Evolutionary conservation across 2,888 invertebrate genomes (phyloP), one percentile per base, ranked within the genome.

Genomic region (Alitta virens): DNA sequence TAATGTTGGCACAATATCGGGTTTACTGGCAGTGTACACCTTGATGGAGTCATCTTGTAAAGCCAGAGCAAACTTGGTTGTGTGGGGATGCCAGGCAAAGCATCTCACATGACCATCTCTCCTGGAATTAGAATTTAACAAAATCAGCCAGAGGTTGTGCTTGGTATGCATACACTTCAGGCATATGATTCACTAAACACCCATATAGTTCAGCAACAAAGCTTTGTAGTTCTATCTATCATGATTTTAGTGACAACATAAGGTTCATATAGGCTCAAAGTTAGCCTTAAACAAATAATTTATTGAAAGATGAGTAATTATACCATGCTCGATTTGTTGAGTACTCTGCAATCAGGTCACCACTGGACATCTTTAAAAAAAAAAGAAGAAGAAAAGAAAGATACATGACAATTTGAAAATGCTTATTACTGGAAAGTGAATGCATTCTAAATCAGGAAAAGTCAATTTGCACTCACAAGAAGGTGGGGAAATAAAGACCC

Each of bases 71-170:
- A 94, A 85, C 82, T 91, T 91, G 0, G 88, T 86, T 54, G 87
- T 87, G 79, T 92, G 90, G 0, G 91, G 90, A 84, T 96, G 94
- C 95, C 95, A 96, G 0, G 89, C 87, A 65, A 94, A 84, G 70
- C 87, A 90, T 72, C 91, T 87, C 2, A 94, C 86, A 64, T 88
- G 85, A 59, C 78, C 74, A 7, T 66, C 68, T 0, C 60, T 63
- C 80, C 80, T 80, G 64, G 24, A 60, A 46, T 21, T 12, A 33
- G 33, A 7, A 33, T 33, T 33, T 5, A 33, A 33, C 7, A 33
- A 33, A n/a, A n/a, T n/a, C n/a, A n/a, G n/a, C n/a, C n/a, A n/a
- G n/a, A n/a, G n/a, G n/a, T n/a, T n/a, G n/a, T n/a, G n/a, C n/a
- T n/a, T n/a, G n/a, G n/a, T n/a, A n/a, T n/a, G n/a, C n/a, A n/a